Base-by-base conservation (phyloP, 1,140 invertebrate genomes). In the Notospermus geniculatus region DNA sequence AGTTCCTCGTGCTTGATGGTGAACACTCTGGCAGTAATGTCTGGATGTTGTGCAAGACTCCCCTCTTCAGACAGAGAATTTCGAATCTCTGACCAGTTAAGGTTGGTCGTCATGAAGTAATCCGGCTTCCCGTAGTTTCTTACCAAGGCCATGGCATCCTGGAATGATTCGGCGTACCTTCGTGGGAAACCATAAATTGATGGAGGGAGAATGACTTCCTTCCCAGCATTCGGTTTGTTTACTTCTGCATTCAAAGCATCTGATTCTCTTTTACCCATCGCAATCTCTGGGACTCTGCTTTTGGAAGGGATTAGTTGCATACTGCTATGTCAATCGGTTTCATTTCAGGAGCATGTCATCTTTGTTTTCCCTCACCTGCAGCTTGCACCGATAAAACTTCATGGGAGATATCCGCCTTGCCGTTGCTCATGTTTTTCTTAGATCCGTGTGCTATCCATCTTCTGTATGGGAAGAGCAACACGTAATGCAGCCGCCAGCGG, bases 51-150 rank as follows among this genome's bases (percentile, higher is more conserved):
- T 22, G 59, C 25, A 2, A 71, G 17, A 52, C 32, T 59, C 71
- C 82, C 65, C 9, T 62, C 52, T 45, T 63, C 60, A 9, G 68
- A 59, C 54, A 84, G 62, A 13, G 66, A 53, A 25, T 69, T 43
- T 57, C 32, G 52, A 11, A 84, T 82, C 64, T 86, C 79, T 5
- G 39, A 45, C 84, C 84, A 87, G 52, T 65, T 80, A 66, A 69
- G 81, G 78, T 82, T 86, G 57, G 73, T 80, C 17, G 84, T 85
- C 27, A 85, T 78, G 57, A 85, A 84, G 2, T 82, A 60, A 59
- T 77, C 71, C 23, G 82, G 80, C 29, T 71, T 67, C 19, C 84
- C 84, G 73, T 74, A 81, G 28, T 71, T 60, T 15, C 80, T 68
- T 7, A 85, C 84, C 69, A 83, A 84, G 2, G 76, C 66, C 75